Evolutionary conservation across 2,888 invertebrate genomes (phyloP).

Genomic region (Agrypnus murinus): DNA sequence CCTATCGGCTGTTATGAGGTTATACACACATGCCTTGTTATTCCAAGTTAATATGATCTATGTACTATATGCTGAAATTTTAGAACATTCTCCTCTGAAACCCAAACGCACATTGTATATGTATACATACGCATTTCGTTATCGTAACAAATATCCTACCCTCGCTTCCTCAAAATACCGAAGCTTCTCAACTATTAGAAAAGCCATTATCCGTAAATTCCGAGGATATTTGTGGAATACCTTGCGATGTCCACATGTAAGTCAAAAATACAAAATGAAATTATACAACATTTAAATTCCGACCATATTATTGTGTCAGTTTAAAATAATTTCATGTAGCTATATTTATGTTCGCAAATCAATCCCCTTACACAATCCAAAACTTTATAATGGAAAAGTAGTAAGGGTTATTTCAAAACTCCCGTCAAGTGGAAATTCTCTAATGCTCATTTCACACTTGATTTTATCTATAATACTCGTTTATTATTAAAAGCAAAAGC

Average conservation of each 20-base stretch:
- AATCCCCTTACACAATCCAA: neutral
- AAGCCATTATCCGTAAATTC: constrained; percentile 11
- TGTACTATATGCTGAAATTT: too few species aligned
- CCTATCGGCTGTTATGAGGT: neutral
- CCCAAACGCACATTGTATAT: too few species aligned
- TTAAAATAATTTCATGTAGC: too few species aligned
- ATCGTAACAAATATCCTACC: neutral
- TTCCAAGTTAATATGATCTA: too few species aligned
- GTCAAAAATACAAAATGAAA: constrained; percentile 9
- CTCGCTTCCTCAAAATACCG: constrained; percentile 1
- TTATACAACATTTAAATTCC: constrained; percentile 16
- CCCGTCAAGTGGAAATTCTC: neutral
- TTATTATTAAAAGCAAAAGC: constrained; percentile 7
- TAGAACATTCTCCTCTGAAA: too few species aligned
- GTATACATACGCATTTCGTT: constrained; percentile 2
- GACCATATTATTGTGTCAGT: neutral
- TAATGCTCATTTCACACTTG: neutral
- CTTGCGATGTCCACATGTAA: constrained; percentile 7
- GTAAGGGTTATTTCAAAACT: constrained; percentile 1
- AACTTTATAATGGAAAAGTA: neutral
- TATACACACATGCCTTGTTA: too few species aligned
- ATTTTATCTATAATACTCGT: neutral
- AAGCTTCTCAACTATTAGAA: constrained; percentile 9
- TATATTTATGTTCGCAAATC: neutral
- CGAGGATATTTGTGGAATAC: constrained; percentile 15